Percentiles rank a stretch among this genome's conserved stretches.
Conservation (phyloP, 2,113 vertebrate species). For the Nothoprocta pentlandii region DNA sequence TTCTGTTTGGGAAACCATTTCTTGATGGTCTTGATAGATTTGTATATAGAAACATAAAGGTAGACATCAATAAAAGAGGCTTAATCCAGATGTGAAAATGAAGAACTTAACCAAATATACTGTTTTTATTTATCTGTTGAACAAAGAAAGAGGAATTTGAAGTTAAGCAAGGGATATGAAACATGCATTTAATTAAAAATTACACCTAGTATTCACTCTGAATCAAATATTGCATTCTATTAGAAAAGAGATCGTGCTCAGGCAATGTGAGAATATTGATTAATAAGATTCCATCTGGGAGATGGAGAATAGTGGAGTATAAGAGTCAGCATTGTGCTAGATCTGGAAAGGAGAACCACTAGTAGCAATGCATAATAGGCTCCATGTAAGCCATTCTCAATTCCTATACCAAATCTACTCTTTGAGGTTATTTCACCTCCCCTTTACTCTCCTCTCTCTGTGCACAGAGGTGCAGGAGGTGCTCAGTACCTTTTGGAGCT, state of each 20-base stretch:
- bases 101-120: constrained; percentile 31
- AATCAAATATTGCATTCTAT: constrained; percentile 18
- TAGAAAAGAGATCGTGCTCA: constrained; percentile 16
- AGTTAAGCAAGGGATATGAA: neutral
- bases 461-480: neutral
- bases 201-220: constrained; percentile 20
- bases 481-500: neutral
- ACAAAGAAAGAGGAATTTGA: neutral
- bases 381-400: neutral
- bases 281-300: neutral
- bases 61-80: constrained; percentile 9
- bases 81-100: constrained; percentile 37
- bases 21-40: constrained; percentile 72
- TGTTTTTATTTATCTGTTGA: neutral
- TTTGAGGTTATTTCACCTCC: neutral
- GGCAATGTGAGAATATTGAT: constrained; percentile 42
- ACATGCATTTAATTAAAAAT: neutral
- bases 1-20: constrained; percentile 70
- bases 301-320: neutral
- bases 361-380: neutral
- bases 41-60: constrained; percentile 47
- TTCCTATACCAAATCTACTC: neutral
- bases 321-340: neutral
- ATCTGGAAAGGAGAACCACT: neutral
- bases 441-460: neutral